Evolutionary conservation across 2,888 invertebrate genomes (phyloP).

Genomic region (Parochlus steinenii): DNA sequence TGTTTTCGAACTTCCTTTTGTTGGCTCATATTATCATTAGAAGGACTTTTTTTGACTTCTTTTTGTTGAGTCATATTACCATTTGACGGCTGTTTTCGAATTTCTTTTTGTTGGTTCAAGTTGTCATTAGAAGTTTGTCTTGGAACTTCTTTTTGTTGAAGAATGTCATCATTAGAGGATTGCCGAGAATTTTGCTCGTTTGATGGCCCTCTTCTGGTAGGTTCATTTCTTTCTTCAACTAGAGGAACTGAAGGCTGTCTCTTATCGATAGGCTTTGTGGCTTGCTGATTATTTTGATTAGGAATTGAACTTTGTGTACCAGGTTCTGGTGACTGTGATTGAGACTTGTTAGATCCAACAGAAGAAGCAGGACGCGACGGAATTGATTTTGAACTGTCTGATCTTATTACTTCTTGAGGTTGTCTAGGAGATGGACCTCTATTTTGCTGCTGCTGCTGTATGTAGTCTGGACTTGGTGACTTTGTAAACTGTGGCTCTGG

Average conservation of each 20-base stretch:
- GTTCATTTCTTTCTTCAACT: too few species aligned
- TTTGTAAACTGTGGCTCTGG: not conserved
- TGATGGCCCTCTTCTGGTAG: too few species aligned
- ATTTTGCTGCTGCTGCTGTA: not conserved
- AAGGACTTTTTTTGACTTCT: too few species aligned
- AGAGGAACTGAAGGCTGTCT: too few species aligned
- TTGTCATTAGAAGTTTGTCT: not conserved
- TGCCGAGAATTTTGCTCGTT: too few species aligned
- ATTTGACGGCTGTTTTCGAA: too few species aligned
- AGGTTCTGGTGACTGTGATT: conserved; percentile 10
- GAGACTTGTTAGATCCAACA: conserved; percentile 14
- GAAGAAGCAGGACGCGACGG: conserved; percentile 15
- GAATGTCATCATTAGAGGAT: too few species aligned
- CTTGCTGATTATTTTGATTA: not conserved
- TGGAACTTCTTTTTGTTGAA: too few species aligned
- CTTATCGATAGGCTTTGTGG: not conserved
- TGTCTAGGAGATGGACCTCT: not conserved
- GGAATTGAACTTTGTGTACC: not conserved
- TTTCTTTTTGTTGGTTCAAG: too few species aligned
- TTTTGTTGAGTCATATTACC: too few species aligned
- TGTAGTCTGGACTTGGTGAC: not conserved
- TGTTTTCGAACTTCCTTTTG: too few species aligned
- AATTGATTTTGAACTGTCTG: conserved; percentile 13
- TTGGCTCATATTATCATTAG: too few species aligned
- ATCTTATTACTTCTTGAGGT: conserved; percentile 5